Evolutionary conservation across 2,797 vertebrate species (phyloP), one percentile per base, ranked within the genome.

Genomic region (Apodemus agrarius): DNA sequence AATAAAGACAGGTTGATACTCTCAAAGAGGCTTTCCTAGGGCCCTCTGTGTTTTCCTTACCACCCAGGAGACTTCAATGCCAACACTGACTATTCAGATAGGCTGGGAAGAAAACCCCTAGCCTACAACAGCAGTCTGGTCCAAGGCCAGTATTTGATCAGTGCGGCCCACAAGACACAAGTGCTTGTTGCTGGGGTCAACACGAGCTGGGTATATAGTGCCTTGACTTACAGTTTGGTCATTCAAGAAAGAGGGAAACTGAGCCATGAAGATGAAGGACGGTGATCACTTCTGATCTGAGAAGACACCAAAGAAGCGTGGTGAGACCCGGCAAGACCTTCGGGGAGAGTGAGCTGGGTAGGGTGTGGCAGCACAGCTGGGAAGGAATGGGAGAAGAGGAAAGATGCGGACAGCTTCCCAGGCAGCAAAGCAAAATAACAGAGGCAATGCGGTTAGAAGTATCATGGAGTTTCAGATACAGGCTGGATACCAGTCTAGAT

Each of bases 261-360:
- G 6, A 2, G 8, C 31, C 21, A 46, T 0, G 3, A 93, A 49
- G 65, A 87, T 29, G 82, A 85, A 34, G 59, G 46, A 19, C 37
- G 69, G 37, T 22, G 31, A 29, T 34, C 46, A 34, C n/a, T 80
- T 91, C 67, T 37, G 52, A 78, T 7, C 12, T 2, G 37, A 59
- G 52, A 61, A 52, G 37, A 49, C 17, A 31, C 72, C 34, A 57
- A 75, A 59, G 78, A 75, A 89, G 61, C 9, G 6, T 0, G 26
- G 69, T 0, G 16, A 93, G 46, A 72, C 65, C 1, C 37, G 46
- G 40, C 26, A 1, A 24, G 85, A 0, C 0, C 52, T 90, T 67
- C 7, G 1, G 59, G 61, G 81, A 90, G 46, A 22, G 54, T 5
- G 16, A 10, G 29, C 76, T 21, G 11, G 16, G 1, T 0, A 40